Evolutionary conservation across 2,888 invertebrate genomes (phyloP).

Genomic region (Tupiocoris notatus): DNA sequence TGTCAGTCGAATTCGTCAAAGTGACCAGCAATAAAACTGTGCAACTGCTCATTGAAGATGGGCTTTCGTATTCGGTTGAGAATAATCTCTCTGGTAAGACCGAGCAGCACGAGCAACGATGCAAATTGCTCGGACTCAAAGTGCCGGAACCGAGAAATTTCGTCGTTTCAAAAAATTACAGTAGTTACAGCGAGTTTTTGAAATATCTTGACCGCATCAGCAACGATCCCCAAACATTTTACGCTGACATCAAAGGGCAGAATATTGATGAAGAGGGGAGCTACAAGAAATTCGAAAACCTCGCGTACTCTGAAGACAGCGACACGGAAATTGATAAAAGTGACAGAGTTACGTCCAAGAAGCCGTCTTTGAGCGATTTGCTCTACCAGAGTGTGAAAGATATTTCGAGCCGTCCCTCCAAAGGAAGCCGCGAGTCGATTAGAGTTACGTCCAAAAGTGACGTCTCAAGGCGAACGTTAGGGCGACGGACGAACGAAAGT

Average conservation of each 20-base stretch:
- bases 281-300: not conserved
- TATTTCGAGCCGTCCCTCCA: not conserved
- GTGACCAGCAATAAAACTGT: slow-evolving; percentile 67
- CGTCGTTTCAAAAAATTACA: slow-evolving; percentile 63
- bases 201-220: slow-evolving; percentile 36
- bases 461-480: no score
- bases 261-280: no score
- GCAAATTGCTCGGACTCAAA: slow-evolving; percentile 61
- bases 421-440: not conserved
- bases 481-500: no score
- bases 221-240: slow-evolving; percentile 29
- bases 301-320: not conserved
- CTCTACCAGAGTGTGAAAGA: not conserved
- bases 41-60: slow-evolving; percentile 76
- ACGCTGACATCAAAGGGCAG: not conserved
- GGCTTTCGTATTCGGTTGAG: slow-evolving; percentile 63
- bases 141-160: slow-evolving; percentile 74
- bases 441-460: not conserved
- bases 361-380: slow-evolving; percentile 17
- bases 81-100: slow-evolving; percentile 26
- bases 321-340: not conserved
- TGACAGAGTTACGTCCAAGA: not conserved
- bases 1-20: slow-evolving; percentile 69
- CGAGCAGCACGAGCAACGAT: slow-evolving; percentile 38
- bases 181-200: slow-evolving; percentile 68